Evolutionary conservation across 2,888 invertebrate genomes (phyloP), one percentile per base, ranked within the genome.

Genomic region (Embidobia sp.): DNA sequence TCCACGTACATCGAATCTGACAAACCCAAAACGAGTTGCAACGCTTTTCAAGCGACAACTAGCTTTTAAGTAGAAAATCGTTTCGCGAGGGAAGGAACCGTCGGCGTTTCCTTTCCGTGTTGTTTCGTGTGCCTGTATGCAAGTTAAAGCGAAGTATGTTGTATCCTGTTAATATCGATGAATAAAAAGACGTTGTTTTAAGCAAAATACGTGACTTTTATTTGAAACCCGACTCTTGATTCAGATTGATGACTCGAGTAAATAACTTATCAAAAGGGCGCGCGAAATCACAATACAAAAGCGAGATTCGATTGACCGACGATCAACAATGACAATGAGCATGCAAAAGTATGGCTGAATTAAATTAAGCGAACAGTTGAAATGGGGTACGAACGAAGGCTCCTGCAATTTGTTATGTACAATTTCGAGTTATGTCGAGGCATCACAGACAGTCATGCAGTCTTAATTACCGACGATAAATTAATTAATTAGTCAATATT

Each of bases 41-140:
- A 49, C 42, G 15, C 10, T 18, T 18, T 31, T 0, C 11, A 16
- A 11, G 18, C 53, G 6, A 37, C 63, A 19, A 22, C n/a, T 72
- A 72, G 70, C 1, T 51, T 44, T 63, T 72, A 72, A 72, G 70
- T 72, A 72, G 70, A 37, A 42, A 61, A 53, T 44, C 26, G 16
- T 33, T 53, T 61, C 27, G 33, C 7, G 11, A 13, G 31, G 13
- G n/a, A 70, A 70, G 37, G 44, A 70, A 61, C n/a, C 27, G 4
- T 61, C 15, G 70, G 44, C 7, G 44, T 35, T 61, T 70, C 46
- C 44, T 59, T 70, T 22, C 29, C 15, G 8, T 4, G 31, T 8
- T 6, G 19, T n/a, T n/a, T n/a, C n/a, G n/a, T n/a, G n/a, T n/a
- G n/a, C n/a, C n/a, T n/a, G n/a, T n/a, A n/a, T n/a, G n/a, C n/a